Conservation (phyloP, 1,140 invertebrate species). For the roundworm (Caenorhabditis elegans) region WBcel235 BX284606.5:2415001-2415500, state of each 20-base stretch:
- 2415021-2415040: constrained; percentile 69
- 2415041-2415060: constrained; percentile 86
- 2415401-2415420: background rate
- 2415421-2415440: constrained; percentile 72
- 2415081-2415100: constrained; percentile 92
- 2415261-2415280: constrained; percentile 81
- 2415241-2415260: constrained; percentile 77
- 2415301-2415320: constrained; percentile 92
- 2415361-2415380: constrained; percentile 89
- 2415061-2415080: constrained; percentile 92
- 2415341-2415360: constrained; percentile 82
- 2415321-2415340: constrained; percentile 97
- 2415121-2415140: constrained; percentile 81
- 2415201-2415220: constrained; percentile 90
- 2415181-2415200: constrained; percentile 59
- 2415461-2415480: constrained; percentile 93
- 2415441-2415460: constrained; percentile 90
- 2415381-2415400: constrained; percentile 88
- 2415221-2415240: constrained; percentile 76
- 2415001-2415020: too few relatives aligned
- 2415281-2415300: constrained; percentile 97
- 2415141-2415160: constrained; percentile 84
- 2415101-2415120: constrained; percentile 85
- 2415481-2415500: constrained; percentile 81
- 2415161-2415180: background rate